Percentiles rank a stretch among this genome's conserved stretches.
Evolutionary conservation across 2,113 vertebrate genomes (phyloP).

Genomic region (Hymenochirus boettgeri): DNA sequence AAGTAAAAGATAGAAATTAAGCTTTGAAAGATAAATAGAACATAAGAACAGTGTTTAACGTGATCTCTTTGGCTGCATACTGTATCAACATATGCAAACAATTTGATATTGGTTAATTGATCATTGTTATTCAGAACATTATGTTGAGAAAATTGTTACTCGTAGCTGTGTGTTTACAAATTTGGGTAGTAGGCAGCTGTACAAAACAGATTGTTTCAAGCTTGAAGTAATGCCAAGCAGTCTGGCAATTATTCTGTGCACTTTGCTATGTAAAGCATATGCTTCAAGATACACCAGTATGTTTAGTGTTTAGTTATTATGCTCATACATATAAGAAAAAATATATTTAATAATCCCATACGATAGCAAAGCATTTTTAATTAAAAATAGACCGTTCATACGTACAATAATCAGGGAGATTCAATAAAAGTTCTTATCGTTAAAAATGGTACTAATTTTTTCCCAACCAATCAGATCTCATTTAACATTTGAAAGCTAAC

Average conservation of each 20-base stretch:
- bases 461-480: no score
- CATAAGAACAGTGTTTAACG: background rate
- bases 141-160: slow-evolving; percentile 34
- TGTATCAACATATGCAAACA: slow-evolving; percentile 11
- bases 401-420: no score
- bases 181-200: slow-evolving; percentile 33
- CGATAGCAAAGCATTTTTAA: no score
- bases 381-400: no score
- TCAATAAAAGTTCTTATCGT: no score
- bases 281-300: slow-evolving; percentile 22
- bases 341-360: background rate
- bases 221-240: slow-evolving; percentile 33
- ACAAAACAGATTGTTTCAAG: slow-evolving; percentile 38
- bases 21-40: background rate
- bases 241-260: slow-evolving; percentile 26
- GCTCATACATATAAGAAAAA: slow-evolving; percentile 2
- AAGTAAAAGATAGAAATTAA: background rate
- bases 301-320: slow-evolving; percentile 31
- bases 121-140: slow-evolving; percentile 37
- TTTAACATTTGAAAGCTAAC: no score
- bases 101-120: slow-evolving; percentile 25
- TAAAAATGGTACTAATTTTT: no score
- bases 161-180: slow-evolving; percentile 31
- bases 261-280: slow-evolving; percentile 5
- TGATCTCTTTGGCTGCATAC: background rate